Percentiles rank a stretch among this genome's conserved stretches.
phyloP scores from a whole-genome alignment of 2,888 invertebrate species.

The Phortica magna region DNA sequence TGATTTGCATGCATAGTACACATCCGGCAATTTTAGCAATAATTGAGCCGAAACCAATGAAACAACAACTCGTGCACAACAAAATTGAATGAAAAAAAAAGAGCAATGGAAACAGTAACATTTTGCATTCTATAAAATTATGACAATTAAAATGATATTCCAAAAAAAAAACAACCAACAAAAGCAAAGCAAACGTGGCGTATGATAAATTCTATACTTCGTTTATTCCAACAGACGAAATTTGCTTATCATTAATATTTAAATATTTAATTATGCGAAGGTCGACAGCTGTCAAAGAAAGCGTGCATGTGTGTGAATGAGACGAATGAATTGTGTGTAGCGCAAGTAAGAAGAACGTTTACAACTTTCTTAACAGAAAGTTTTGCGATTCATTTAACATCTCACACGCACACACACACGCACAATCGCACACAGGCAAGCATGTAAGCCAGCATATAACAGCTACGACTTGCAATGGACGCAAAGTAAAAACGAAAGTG shows the following conservation, averaged over 20 bases:
- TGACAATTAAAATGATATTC: constrained; percentile 46
- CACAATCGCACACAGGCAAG: constrained; percentile 23
- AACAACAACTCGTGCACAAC: constrained; percentile 36
- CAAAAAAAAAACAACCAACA: constrained; percentile 63
- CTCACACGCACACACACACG: constrained; percentile 42
- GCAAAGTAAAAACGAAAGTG: neutral
- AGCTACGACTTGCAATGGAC: neutral
- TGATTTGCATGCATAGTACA: constrained; percentile 61
- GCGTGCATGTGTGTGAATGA: neutral
- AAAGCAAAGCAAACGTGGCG: constrained; percentile 39
- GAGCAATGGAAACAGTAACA: constrained; percentile 30
- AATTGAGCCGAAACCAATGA: constrained; percentile 68
- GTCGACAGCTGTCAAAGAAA: neutral
- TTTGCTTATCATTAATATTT: neutral
- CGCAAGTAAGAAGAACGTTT: too few relatives aligned
- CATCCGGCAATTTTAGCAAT: constrained; percentile 65
- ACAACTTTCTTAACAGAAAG: constrained; percentile 1
- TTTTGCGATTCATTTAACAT: constrained; percentile 29
- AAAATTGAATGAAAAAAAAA: too few relatives aligned
- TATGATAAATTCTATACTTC: neutral
- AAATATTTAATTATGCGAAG: constrained; percentile 17
- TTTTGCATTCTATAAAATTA: constrained; percentile 54
- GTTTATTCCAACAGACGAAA: neutral
- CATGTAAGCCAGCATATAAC: constrained; percentile 36
- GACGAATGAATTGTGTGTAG: neutral